Conservation (phyloP, 2,888 invertebrate genomes). For the Clusia tigrina region DNA sequence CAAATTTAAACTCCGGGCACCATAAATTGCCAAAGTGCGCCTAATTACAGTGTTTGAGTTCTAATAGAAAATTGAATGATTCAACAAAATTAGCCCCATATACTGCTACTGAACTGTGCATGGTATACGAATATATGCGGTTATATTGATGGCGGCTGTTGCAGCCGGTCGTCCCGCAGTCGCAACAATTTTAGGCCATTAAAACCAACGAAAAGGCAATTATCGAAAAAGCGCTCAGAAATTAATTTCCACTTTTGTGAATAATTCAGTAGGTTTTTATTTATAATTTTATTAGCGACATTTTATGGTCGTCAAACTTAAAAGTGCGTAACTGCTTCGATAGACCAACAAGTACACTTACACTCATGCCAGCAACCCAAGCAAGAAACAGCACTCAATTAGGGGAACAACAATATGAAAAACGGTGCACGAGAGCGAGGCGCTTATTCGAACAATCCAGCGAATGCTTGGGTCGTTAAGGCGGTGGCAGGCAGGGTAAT, state of each 20-base stretch:
- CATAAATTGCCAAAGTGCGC: slow-evolving; percentile 6
- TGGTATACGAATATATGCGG: not conserved
- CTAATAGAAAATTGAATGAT: slow-evolving; percentile 43
- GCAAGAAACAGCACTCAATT: slow-evolving; percentile 24
- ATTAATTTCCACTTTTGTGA: slow-evolving; percentile 22
- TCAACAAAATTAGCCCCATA: slow-evolving; percentile 33
- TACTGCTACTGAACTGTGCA: not conserved
- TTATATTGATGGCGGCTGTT: not conserved
- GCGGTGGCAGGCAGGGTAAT: not conserved
- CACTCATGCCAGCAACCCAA: not conserved
- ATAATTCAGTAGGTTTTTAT: slow-evolving; percentile 38
- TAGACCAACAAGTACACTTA: slow-evolving; percentile 10
- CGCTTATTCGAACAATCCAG: not conserved
- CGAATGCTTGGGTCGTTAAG: slow-evolving; percentile 14
- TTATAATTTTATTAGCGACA: slow-evolving; percentile 49
- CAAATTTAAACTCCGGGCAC: not conserved
- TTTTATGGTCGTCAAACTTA: slow-evolving; percentile 36
- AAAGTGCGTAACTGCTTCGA: slow-evolving; percentile 33
- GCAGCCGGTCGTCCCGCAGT: not conserved
- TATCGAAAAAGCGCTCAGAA: slow-evolving; percentile 7
- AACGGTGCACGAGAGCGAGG: not conserved
- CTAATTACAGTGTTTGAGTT: not conserved
- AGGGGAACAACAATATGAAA: not conserved
- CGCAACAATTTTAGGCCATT: not conserved
- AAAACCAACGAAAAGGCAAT: not conserved